Evolutionary conservation across 1,140 invertebrate genomes (phyloP).

Genomic region (Drosophila tani): DNA sequence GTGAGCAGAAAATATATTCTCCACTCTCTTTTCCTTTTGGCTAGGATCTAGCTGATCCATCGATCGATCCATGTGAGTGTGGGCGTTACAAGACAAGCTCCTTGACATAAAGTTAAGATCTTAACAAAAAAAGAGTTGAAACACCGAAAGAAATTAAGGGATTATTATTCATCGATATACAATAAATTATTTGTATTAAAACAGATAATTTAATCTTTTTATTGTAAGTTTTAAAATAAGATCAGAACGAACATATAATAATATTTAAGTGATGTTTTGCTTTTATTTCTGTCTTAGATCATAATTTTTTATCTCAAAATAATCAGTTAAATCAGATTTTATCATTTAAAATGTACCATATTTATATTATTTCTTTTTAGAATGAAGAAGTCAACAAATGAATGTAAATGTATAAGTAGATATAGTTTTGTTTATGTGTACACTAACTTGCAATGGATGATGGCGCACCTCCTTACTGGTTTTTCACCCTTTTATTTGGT

Average conservation of each 20-base stretch:
- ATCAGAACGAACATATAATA: too few relatives aligned
- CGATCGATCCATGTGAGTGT: constrained; percentile 27
- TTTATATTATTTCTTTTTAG: too few relatives aligned
- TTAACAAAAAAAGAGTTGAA: neutral
- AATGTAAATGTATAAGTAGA: neutral
- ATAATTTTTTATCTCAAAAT: neutral
- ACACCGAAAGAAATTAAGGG: neutral
- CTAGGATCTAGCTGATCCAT: constrained; percentile 13
- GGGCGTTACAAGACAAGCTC: constrained; percentile 47
- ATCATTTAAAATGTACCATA: too few relatives aligned
- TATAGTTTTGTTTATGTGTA: neutral
- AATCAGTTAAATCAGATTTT: too few relatives aligned
- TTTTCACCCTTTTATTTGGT: neutral
- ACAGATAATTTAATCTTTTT: too few relatives aligned
- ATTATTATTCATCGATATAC: neutral
- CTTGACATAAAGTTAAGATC: constrained; percentile 16
- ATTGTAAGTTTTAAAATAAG: too few relatives aligned
- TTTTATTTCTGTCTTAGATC: neutral
- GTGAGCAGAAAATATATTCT: constrained; percentile 41
- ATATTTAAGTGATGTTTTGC: too few relatives aligned
- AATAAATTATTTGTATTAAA: neutral
- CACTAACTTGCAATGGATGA: constrained; percentile 27
- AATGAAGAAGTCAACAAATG: too few relatives aligned
- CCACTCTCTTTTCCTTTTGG: neutral
- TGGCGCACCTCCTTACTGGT: constrained; percentile 49